Conservation (phyloP, 1,140 invertebrate species). For the Eriocheir sinensis region DNA sequence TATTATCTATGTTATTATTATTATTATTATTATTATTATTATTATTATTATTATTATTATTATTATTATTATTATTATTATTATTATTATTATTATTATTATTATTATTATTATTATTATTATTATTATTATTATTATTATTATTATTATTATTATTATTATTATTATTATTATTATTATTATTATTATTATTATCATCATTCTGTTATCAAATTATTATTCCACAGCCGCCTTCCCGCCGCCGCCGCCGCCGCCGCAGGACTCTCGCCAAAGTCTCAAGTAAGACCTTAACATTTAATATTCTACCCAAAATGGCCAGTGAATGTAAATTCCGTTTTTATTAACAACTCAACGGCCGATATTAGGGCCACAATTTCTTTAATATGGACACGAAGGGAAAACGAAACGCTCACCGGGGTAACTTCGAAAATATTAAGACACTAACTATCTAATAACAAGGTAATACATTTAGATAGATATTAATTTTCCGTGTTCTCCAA, state of each 20-base stretch:
- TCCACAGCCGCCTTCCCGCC: too few relatives aligned
- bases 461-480: slow-evolving; percentile 27
- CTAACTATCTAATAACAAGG: not conserved
- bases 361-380: slow-evolving; percentile 25
- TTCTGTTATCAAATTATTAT: too few relatives aligned
- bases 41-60: not conserved
- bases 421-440: not conserved
- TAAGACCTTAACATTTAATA: slow-evolving; percentile 26
- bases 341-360: slow-evolving; percentile 23
- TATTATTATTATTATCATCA: not conserved
- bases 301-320: slow-evolving; percentile 5
- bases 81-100: not conserved
- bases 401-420: slow-evolving; percentile 1
- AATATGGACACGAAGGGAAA: slow-evolving; percentile 24
- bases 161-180: not conserved
- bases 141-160: not conserved
- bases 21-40: not conserved
- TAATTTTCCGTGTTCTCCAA: slow-evolving; percentile 25
- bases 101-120: not conserved
- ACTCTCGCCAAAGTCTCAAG: not conserved
- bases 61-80: not conserved
- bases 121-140: not conserved
- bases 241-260: not conserved
- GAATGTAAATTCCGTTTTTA: slow-evolving; percentile 17
- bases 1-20: not conserved